phyloP scores from a whole-genome alignment of 2,113 vertebrate genomes.

The Felis catus region F.catus_Fca126_mat1.0 CM031416.1:145523001-145523500 shows the following conservation, averaged over 20 bases:
- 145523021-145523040: neutral
- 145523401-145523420: neutral
- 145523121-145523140: neutral
- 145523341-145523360: neutral
- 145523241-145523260: neutral
- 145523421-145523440: neutral
- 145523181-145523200: neutral
- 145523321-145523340: neutral
- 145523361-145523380: neutral
- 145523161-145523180: neutral
- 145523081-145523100: neutral
- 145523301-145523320: neutral
- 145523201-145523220: neutral
- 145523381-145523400: neutral
- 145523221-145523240: neutral
- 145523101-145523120: neutral
- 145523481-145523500: neutral
- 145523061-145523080: neutral
- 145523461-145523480: neutral
- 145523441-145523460: neutral
- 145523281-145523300: neutral
- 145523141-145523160: neutral
- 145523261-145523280: neutral
- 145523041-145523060: neutral
- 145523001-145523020: neutral